Conservation (phyloP, 1,140 invertebrate species). For the Chymomyza costata region DNA sequence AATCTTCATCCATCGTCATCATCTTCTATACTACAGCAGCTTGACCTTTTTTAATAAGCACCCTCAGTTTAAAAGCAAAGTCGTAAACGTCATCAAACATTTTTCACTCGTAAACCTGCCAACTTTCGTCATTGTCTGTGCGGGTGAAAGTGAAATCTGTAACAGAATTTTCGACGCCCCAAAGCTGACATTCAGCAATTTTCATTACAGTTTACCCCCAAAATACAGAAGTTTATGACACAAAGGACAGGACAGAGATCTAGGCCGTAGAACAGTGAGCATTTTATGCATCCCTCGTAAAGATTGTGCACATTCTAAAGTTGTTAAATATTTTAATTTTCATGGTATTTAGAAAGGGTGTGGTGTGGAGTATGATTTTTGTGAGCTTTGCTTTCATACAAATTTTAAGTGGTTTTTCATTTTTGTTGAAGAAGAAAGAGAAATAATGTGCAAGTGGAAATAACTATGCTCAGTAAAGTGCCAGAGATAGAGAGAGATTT, state of each 20-base stretch:
- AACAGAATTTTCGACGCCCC: slow-evolving; percentile 50
- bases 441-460: no score
- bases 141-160: slow-evolving; percentile 57
- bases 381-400: no score
- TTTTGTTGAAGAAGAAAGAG: no score
- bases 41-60: slow-evolving; percentile 48
- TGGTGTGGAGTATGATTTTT: slow-evolving; percentile 45
- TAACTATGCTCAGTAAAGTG: no score
- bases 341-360: no score
- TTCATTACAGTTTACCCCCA: slow-evolving; percentile 23
- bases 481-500: no score
- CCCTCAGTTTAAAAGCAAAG: slow-evolving; percentile 28
- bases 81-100: slow-evolving; percentile 50
- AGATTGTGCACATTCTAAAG: slow-evolving; percentile 48
- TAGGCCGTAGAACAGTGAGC: no score
- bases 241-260: no score
- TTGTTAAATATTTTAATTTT: slow-evolving; percentile 53
- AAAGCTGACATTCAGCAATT: no score
- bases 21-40: not conserved
- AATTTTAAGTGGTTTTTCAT: no score
- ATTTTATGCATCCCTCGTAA: no score
- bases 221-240: slow-evolving; percentile 6
- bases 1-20: not conserved
- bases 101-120: slow-evolving; percentile 46
- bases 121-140: slow-evolving; percentile 6